Evolutionary conservation across 2,113 vertebrate genomes (phyloP), one percentile per base, ranked within the genome.

Genomic region (Chaenocephalus aceratus): DNA sequence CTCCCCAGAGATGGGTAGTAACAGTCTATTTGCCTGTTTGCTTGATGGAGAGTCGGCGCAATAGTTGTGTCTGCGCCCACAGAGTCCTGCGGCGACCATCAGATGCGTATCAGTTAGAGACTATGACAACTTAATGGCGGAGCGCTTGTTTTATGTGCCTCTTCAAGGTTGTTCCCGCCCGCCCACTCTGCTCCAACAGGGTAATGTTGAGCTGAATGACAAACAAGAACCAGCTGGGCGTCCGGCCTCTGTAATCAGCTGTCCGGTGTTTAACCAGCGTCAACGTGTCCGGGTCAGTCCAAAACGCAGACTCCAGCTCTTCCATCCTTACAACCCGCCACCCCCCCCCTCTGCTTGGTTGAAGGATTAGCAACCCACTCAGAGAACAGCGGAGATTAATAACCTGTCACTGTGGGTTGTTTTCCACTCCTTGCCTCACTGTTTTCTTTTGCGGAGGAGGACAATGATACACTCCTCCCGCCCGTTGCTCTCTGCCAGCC

Each of bases 121-220:
- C 69, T n/a, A 77, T 85, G 86, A 79, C 88, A 86, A 77, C 66
- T 79, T 86, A 75, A 88, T 68, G 76, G 87, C 65, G 8, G 26
- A 18, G 9, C 51, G 70, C 21, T 58, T 79, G 62, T 86, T 88
- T 78, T 82, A 86, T 79, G 82, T 72, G 64, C 64, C 70, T 61
- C 80, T 57, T 75, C 75, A 82, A 86, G 83, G 82, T 87, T 86
- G 83, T 85, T 73, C 61, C 57, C 69, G 45, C 0, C 74, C 79
- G 4, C 73, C 72, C 66, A 65, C 72, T 1, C 59, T 6, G 68
- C 52, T 82, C 75, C 72, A 54, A 26, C 5, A 60, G 49, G 74
- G 34, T 82, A 69, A 83, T 70, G 83, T 59, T 79, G 76, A 70
- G 44, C 66, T 18, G 61, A 70, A 80, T 72, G 72, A 86, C 48